Percentiles rank a stretch among this genome's conserved stretches.
Conservation (phyloP, 2,888 invertebrate species). For the Tribolium freemani region DNA sequence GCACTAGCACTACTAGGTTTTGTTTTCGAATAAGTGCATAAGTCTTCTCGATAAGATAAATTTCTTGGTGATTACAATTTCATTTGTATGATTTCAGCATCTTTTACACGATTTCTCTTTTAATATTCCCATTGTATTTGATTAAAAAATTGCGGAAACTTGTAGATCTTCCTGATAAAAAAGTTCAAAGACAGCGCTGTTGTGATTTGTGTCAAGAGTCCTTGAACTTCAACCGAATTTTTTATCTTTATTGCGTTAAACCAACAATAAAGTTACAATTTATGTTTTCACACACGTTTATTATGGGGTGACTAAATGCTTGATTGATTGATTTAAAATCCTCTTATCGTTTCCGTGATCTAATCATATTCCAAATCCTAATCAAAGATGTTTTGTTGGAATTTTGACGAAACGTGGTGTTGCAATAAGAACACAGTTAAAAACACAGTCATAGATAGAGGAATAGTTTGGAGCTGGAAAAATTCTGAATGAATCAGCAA, state of each 20-base stretch:
- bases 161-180: constrained; percentile 1
- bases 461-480: too few species aligned
- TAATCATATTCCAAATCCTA: not conserved
- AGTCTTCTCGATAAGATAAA: constrained; percentile 12
- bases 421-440: too few species aligned
- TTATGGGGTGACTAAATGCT: not conserved
- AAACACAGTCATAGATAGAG: too few species aligned
- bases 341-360: not conserved
- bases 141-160: constrained; percentile 1
- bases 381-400: not conserved
- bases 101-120: not conserved
- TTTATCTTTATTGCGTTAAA: not conserved
- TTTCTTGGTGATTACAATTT: not conserved
- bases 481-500: too few species aligned
- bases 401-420: not conserved
- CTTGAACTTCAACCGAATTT: not conserved
- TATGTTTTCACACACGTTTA: too few species aligned
- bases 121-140: not conserved
- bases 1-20: not conserved
- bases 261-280: not conserved
- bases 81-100: not conserved
- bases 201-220: not conserved
- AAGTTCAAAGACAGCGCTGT: not conserved
- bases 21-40: constrained; percentile 8
- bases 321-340: not conserved